A percentile compares a stretch with the other conserved stretches of the same genome.
Conservation (phyloP, 2,113 vertebrate species). For the Marmota flaviventris region DNA sequence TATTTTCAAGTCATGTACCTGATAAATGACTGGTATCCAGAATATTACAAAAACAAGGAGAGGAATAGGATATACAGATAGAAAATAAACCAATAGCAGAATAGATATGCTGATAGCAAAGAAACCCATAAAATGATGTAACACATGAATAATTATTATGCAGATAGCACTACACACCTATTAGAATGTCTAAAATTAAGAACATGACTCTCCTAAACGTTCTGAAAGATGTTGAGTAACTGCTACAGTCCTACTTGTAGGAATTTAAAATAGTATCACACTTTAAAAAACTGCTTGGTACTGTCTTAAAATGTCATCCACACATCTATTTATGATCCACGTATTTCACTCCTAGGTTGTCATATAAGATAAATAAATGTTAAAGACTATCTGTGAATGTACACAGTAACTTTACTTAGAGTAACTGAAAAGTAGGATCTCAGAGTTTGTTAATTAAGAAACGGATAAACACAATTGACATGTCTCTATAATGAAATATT, state of each 20-base stretch:
- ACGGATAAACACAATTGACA: not conserved
- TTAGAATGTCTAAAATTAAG: not conserved
- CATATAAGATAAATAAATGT: no score
- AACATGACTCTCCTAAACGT: not conserved
- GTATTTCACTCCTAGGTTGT: no score
- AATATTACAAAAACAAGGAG: not conserved
- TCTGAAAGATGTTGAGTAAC: not conserved
- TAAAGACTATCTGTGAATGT: not conserved
- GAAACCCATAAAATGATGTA: not conserved
- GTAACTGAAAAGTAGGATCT: not conserved
- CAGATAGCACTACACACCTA: not conserved
- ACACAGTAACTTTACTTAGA: no score
- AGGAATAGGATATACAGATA: not conserved
- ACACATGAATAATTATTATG: not conserved
- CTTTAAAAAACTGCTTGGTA: not conserved
- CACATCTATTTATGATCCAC: not conserved
- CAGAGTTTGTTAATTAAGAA: not conserved
- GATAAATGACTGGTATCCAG: not conserved
- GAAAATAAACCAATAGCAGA: no score
- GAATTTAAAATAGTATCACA: not conserved
- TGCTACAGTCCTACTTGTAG: not conserved
- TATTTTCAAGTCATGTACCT: not conserved
- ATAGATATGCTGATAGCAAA: not conserved
- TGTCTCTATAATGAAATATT: not conserved
- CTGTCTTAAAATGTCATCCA: not conserved